Evolutionary conservation across 2,797 vertebrate species (phyloP).

Genomic region (Labeo calbasu): DNA sequence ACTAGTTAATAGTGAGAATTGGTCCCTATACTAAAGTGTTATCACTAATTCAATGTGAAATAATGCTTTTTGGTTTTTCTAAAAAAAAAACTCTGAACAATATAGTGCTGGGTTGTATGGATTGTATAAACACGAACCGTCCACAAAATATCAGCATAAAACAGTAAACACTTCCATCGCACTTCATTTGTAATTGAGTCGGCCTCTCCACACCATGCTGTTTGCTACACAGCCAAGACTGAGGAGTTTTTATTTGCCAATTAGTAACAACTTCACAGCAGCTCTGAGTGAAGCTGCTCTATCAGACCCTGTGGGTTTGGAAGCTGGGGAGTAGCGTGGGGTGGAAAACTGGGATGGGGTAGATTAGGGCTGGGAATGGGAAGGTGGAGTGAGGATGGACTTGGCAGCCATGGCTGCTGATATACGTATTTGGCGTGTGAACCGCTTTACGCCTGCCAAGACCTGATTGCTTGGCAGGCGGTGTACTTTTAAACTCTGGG

Average conservation of each 20-base stretch:
- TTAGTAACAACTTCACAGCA: slow-evolving; percentile 50
- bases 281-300: slow-evolving; percentile 6
- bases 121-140: neutral
- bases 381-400: slow-evolving; percentile 37
- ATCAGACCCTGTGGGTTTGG: slow-evolving; percentile 22
- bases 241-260: slow-evolving; percentile 33
- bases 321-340: slow-evolving; percentile 23
- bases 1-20: too few species aligned
- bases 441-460: slow-evolving; percentile 48
- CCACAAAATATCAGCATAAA: neutral
- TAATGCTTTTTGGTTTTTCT: neutral
- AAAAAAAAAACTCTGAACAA: neutral
- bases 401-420: slow-evolving; percentile 48
- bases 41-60: too few species aligned
- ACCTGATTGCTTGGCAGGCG: slow-evolving; percentile 53
- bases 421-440: slow-evolving; percentile 45
- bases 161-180: slow-evolving; percentile 25
- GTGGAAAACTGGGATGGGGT: slow-evolving; percentile 36
- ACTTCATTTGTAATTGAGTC: slow-evolving; percentile 34
- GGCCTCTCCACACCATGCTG: neutral
- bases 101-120: neutral
- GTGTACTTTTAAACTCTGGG: slow-evolving; percentile 44
- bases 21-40: too few species aligned
- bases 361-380: slow-evolving; percentile 46
- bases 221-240: slow-evolving; percentile 25